Conservation (phyloP, 2,888 invertebrate genomes). For the Helicoverpa assulta region DNA sequence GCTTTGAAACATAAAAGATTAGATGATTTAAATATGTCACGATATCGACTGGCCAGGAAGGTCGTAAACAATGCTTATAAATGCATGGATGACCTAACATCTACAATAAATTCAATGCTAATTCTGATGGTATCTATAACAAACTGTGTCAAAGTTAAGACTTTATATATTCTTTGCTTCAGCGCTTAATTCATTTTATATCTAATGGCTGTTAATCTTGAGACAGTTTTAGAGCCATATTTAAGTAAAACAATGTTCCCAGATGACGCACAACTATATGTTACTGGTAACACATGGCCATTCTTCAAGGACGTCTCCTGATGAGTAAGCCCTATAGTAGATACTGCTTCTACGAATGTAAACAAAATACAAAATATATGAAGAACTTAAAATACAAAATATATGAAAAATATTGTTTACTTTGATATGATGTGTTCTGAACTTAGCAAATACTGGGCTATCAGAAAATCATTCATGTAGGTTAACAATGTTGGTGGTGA, state of each 20-base stretch:
- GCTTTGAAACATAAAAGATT: too few relatives aligned
- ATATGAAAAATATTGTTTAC: not conserved
- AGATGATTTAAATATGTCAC: too few relatives aligned
- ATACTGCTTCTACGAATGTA: constrained; percentile 7
- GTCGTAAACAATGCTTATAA: constrained; percentile 20
- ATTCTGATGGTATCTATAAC: constrained; percentile 13
- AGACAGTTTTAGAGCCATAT: constrained; percentile 41
- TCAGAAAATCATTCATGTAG: too few relatives aligned
- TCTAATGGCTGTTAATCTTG: constrained; percentile 35
- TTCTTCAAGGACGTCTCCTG: constrained; percentile 32
- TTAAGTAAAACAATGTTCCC: constrained; percentile 50
- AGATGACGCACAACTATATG: constrained; percentile 40
- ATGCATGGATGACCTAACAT: constrained; percentile 44
- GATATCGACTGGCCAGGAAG: too few relatives aligned
- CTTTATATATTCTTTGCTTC: constrained; percentile 31
- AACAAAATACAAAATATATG: not conserved
- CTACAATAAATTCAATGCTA: constrained; percentile 24
- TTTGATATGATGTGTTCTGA: not conserved
- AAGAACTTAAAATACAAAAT: not conserved
- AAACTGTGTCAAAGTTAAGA: constrained; percentile 41
- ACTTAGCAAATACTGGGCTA: not conserved
- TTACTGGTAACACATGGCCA: constrained; percentile 33
- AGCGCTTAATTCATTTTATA: constrained; percentile 22
- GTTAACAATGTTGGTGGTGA: too few relatives aligned
- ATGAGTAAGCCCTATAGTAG: constrained; percentile 20